These are phyloP conservation scores for Haplochromis burtoni DNA, from an alignment of 2,113 vertebrate genomes.

Conservation along the genomic window DNA sequence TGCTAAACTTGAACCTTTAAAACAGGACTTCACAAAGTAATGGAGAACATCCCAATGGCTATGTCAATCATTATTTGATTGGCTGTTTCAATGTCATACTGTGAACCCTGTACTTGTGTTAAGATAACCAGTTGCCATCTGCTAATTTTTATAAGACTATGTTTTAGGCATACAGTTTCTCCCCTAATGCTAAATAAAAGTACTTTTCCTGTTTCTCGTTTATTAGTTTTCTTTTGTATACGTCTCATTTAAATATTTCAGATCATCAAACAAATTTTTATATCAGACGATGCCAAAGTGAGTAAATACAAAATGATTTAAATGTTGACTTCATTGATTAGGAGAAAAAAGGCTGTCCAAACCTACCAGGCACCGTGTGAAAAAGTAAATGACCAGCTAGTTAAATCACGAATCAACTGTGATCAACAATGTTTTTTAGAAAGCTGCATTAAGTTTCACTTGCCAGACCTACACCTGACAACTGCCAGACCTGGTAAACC, in stretches of 20 bases:
- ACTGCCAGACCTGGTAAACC: not conserved
- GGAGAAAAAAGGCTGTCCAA: not conserved
- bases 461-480: not conserved
- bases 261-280: not conserved
- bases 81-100: not conserved
- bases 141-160: not conserved
- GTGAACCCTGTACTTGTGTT: not conserved
- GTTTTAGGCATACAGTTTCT: not conserved
- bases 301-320: not conserved
- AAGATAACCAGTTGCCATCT: not conserved
- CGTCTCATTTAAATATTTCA: rapidly evolving
- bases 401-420: not conserved
- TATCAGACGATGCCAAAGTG: rapidly evolving
- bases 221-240: not conserved
- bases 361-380: not conserved
- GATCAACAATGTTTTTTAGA: not conserved
- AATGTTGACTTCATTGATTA: not conserved
- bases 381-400: not conserved
- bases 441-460: not conserved
- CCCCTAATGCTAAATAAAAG: not conserved
- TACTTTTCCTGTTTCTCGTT: not conserved
- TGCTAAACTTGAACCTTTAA: not conserved
- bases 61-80: rapidly evolving
- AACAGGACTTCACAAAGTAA: not conserved
- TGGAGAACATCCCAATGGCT: not conserved